Base-by-base conservation (phyloP, 2,113 vertebrate genomes). In the Montifringilla adamsi region DNA sequence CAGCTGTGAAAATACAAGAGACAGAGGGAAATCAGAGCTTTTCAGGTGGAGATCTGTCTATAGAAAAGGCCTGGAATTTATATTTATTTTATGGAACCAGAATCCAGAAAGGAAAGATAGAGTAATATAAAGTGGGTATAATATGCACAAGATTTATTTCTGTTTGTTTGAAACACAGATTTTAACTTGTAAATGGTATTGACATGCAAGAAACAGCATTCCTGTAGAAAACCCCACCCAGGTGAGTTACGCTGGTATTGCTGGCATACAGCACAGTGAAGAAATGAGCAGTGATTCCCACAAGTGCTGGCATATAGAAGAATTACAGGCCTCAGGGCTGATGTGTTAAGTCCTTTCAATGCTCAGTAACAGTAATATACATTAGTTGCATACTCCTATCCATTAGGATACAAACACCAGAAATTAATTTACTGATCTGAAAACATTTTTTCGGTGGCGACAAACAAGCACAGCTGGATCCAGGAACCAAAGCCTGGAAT, bases 351-450 rank as follows among this genome's bases (percentile, higher is more conserved):
- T 58, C 44, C 58, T 91, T 90, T 78, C 89, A 62, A 33, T 15
- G 52, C 27, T 60, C 76, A 96, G 81, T 81, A 87, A 73, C 46
- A 60, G 30, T 58, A 94, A 84, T 33, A 23, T 75, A 4, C 50
- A 67, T 31, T 46, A 73, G 64, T 73, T 20, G 9, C 70, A n/a
- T 68, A 37, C n/a, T 49, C 59, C 33, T 37, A 70, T 73, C 77
- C 74, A 76, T 81, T 85, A 94, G 79, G 41, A 93, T 81, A 90
- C 37, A 95, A 94, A 89, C 43, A 85, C 35, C 69, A 72, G 56
- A 92, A 93, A 92, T 64, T 7, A 95, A 85, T 30, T 85, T 86
- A 93, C 55, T 49, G 63, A 76, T 83, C 62, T 94, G 59, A 58
- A 94, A 97, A 59, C 5, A 20, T 8, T 68, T 84, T 84, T 85